Percentiles rank a stretch among this genome's conserved stretches.
Evolutionary conservation across 2,888 invertebrate genomes (phyloP).

Genomic region (Machimus rusticus): DNA sequence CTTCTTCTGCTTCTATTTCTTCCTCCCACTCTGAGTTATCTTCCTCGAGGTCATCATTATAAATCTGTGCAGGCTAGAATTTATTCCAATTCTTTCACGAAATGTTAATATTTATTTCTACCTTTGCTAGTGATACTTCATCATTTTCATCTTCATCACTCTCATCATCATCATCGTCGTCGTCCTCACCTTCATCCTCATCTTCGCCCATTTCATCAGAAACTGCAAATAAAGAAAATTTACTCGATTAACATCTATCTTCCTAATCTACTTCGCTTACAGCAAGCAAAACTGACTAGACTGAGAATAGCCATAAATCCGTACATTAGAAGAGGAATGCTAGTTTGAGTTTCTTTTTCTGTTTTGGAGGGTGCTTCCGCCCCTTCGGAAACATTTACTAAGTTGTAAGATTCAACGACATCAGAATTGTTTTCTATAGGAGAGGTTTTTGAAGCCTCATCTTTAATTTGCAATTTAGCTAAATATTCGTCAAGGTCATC

Average conservation of each 20-base stretch:
- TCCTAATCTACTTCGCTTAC: conserved; percentile 53
- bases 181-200: conserved; percentile 67
- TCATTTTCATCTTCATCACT: conserved; percentile 70
- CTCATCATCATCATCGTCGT: conserved; percentile 64
- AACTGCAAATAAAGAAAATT: conserved; percentile 51
- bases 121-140: conserved; percentile 61
- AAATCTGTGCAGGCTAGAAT: conserved; percentile 51
- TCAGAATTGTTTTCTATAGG: neutral
- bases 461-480: conserved; percentile 51
- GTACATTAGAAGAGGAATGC: conserved; percentile 58
- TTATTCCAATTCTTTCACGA: neutral
- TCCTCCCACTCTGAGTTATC: conserved; percentile 73
- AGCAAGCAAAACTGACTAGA: conserved; percentile 59
- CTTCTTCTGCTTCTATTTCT: conserved; percentile 64
- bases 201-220: conserved; percentile 55
- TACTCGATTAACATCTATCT: conserved; percentile 52
- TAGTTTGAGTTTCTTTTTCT: neutral
- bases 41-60: conserved; percentile 68
- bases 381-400: neutral
- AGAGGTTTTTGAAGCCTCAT: conserved; percentile 44
- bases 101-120: conserved; percentile 39
- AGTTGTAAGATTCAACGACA: neutral
- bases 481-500: conserved; percentile 63
- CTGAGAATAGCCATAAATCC: conserved; percentile 61
- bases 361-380: neutral